Evolutionary conservation across 1,140 invertebrate genomes (phyloP).

Genomic region (Drosophila mauritiana): DNA sequence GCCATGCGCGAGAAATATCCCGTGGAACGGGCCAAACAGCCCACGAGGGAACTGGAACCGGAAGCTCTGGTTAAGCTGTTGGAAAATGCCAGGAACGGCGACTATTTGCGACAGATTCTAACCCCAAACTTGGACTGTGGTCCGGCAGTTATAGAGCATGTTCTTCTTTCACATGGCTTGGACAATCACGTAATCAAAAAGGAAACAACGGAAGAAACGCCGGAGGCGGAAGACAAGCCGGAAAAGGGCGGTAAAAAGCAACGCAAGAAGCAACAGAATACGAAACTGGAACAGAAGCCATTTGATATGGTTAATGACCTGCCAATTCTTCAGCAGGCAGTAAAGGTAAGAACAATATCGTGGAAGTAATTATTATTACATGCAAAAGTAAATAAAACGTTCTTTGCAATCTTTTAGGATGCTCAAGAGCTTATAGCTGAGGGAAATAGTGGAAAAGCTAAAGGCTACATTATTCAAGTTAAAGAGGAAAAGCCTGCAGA

Average conservation of each 20-base stretch:
- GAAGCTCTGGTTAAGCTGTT: slow-evolving; percentile 86
- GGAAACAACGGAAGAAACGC: slow-evolving; percentile 33
- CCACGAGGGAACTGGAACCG: slow-evolving; percentile 83
- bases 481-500: slow-evolving; percentile 89
- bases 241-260: slow-evolving; percentile 52
- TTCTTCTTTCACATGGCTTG: slow-evolving; percentile 90
- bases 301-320: slow-evolving; percentile 89
- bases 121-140: slow-evolving; percentile 95
- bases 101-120: slow-evolving; percentile 93
- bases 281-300: slow-evolving; percentile 77
- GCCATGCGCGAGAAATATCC: slow-evolving; percentile 97
- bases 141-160: slow-evolving; percentile 95
- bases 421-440: slow-evolving; percentile 83
- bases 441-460: slow-evolving; percentile 40
- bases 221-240: not conserved
- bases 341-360: slow-evolving; percentile 85
- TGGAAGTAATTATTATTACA: not conserved
- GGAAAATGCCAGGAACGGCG: slow-evolving; percentile 89
- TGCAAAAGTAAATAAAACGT: not conserved
- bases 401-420: slow-evolving; percentile 57
- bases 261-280: slow-evolving; percentile 40
- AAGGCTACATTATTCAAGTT: slow-evolving; percentile 95
- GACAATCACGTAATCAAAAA: slow-evolving; percentile 85
- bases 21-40: slow-evolving; percentile 88
- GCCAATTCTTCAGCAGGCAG: slow-evolving; percentile 88